Base-by-base conservation (phyloP, 2,888 invertebrate species). In the Hypsopygia costalis region DNA sequence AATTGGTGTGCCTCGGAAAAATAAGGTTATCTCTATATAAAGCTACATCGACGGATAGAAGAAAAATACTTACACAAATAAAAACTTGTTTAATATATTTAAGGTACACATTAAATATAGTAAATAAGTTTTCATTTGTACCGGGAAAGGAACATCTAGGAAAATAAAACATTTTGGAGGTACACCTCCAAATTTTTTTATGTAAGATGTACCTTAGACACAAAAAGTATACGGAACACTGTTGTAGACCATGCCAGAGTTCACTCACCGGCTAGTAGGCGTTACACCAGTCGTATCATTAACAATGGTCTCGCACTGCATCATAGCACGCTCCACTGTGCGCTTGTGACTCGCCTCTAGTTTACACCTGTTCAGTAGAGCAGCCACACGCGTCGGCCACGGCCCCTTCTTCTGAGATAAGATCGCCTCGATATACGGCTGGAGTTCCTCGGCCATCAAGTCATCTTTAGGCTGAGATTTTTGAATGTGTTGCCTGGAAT, bases 281-380 rank as follows among this genome's bases (percentile, higher is more conserved):
- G 67, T 53, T 1, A 77, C 71, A 0, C 52, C 61, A 3, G 68
- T 67, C 48, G 79, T 81, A 34, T 85, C 90, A 49, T 92, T 92
- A 3, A 95, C 91, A 25, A 96, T 88, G 60, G 94, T 93, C 80
- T 97, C 96, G 49, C 95, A 91, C 78, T 98, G 98, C 66, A 92
- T 90, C 91, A 98, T 92, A 11, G 97, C 93, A 28, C 98, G 90
- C 69, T 98, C 98, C 8, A 98, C 93, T 0, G 96, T 94, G 40
- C 98, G 91, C 41, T 93, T 93, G 58, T 94, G 93, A 34, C 89
- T 90, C 0, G 92, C 91, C 73, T 99, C 98, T 37, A 96, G 75
- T 43, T 91, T 90, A 53, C 96, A 95, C 38, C 98, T 91, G 8
- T 93, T 81, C 1, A 95, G 81, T 11, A 99, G 78, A 0, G 96